Percentiles rank a stretch among this genome's conserved stretches.
These are phyloP conservation scores for Linyphia triangularis DNA, from an alignment of 2,888 invertebrate species.

Conservation along the genomic window DNA sequence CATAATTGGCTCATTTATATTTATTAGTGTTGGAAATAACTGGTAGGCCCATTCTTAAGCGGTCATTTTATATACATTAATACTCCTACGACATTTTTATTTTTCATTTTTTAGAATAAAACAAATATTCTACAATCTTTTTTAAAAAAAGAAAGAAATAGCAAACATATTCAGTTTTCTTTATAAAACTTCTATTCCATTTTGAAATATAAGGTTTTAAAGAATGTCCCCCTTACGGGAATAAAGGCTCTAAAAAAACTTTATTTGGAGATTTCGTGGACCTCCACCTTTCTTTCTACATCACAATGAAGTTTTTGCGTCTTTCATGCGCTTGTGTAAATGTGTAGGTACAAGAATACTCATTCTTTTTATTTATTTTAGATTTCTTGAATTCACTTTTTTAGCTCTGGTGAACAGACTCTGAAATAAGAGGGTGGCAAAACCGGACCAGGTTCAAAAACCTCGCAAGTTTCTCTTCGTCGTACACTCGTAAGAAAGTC, in stretches of 20 bases:
- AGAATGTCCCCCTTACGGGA: too few species aligned
- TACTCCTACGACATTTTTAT: too few species aligned
- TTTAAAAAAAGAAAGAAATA: too few species aligned
- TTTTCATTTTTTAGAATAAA: too few species aligned
- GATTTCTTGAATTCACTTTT: not conserved
- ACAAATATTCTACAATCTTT: too few species aligned
- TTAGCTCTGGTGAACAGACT: not conserved
- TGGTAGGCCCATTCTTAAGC: too few species aligned
- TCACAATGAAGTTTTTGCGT: not conserved
- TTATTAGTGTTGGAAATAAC: too few species aligned
- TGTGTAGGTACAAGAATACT: not conserved
- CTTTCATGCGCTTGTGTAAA: not conserved
- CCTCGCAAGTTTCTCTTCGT: not conserved
- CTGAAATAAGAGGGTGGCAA: not conserved
- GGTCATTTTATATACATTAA: too few species aligned
- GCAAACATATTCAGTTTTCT: too few species aligned
- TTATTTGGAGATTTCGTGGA: not conserved
- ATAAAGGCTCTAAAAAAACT: not conserved
- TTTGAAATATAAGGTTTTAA: not conserved
- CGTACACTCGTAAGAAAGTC: not conserved
- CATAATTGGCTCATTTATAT: too few species aligned
- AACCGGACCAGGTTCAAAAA: constrained; percentile 3
- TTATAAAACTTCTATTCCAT: not conserved
- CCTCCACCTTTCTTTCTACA: not conserved
- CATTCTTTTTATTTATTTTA: not conserved